Evolutionary conservation across 2,797 vertebrate genomes (phyloP).

Genomic region (Neosilurus mollespiculum): DNA sequence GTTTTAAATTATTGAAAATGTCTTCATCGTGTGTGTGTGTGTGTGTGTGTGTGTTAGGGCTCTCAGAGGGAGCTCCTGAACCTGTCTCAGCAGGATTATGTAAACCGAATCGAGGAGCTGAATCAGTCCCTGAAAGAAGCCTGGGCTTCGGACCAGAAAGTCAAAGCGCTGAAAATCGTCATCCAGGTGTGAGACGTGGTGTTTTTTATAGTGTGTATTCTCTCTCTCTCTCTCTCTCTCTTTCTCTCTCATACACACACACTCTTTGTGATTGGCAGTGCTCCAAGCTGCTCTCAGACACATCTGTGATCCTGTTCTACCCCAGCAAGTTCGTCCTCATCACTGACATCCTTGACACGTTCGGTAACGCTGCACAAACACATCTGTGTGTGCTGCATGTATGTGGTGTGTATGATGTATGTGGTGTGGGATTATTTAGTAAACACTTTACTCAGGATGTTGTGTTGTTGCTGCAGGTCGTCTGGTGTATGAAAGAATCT

Average conservation of each 20-base stretch:
- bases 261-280: conserved; percentile 72
- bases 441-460: not conserved
- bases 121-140: conserved; percentile 96
- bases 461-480: conserved; percentile 73
- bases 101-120: conserved; percentile 93
- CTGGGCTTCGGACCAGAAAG: conserved; percentile 97
- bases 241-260: not conserved
- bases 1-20: not conserved
- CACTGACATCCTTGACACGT: conserved; percentile 96
- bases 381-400: not conserved
- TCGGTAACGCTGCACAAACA: conserved; percentile 71
- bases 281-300: conserved; percentile 96
- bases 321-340: conserved; percentile 99
- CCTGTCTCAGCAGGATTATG: conserved; percentile 96
- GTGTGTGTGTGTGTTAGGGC: conserved; percentile 73
- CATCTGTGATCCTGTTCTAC: conserved; percentile 96
- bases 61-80: conserved; percentile 94
- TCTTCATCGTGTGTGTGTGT: conserved; percentile 35
- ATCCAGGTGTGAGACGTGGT: conserved; percentile 83
- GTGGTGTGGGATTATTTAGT: not conserved
- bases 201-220: not conserved
- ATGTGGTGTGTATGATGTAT: not conserved
- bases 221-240: not conserved
- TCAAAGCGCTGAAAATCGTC: conserved; percentile 97
- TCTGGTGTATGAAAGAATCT: conserved; percentile 94